These are phyloP conservation scores for Sternarchorhynchus goeldii DNA, from an alignment of 2,797 vertebrate genomes.

Conservation along the genomic window DNA sequence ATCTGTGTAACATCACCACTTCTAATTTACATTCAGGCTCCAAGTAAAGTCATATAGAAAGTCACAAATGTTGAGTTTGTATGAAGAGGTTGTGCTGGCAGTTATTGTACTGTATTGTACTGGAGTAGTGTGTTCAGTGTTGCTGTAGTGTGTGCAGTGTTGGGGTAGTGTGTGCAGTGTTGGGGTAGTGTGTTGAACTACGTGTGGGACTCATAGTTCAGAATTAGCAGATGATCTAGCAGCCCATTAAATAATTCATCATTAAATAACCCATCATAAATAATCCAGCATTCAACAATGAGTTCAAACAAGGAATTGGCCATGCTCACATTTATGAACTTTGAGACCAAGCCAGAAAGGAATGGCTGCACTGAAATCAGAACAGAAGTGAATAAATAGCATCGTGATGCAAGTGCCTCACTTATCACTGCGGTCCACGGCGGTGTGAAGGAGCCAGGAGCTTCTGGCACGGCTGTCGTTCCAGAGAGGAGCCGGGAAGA, in stretches of 20 bases:
- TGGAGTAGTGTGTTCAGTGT: too few relatives aligned
- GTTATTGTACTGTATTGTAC: not conserved
- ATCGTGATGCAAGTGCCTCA: not conserved
- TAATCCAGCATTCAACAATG: not conserved
- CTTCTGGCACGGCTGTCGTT: not conserved
- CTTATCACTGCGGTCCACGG: not conserved
- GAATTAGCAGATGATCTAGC: too few relatives aligned
- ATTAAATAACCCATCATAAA: not conserved
- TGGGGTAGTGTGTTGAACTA: too few relatives aligned
- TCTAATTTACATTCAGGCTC: too few relatives aligned
- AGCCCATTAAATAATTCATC: not conserved
- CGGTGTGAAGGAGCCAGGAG: conserved; percentile 9
- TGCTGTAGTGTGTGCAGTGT: too few relatives aligned
- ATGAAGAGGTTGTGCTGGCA: not conserved
- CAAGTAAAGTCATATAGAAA: too few relatives aligned
- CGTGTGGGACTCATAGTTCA: not conserved
- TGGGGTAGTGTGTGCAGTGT: not conserved
- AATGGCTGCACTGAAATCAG: not conserved
- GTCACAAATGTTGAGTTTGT: not conserved
- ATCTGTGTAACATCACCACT: too few relatives aligned
- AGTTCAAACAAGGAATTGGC: not conserved
- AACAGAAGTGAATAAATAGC: conserved; percentile 5
- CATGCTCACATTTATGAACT: not conserved
- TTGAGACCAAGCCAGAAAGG: not conserved
- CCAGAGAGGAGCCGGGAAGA: not conserved